Evolutionary conservation across 2,797 vertebrate genomes (phyloP), one percentile per base, ranked within the genome.

Genomic region (Ceryle rudis): DNA sequence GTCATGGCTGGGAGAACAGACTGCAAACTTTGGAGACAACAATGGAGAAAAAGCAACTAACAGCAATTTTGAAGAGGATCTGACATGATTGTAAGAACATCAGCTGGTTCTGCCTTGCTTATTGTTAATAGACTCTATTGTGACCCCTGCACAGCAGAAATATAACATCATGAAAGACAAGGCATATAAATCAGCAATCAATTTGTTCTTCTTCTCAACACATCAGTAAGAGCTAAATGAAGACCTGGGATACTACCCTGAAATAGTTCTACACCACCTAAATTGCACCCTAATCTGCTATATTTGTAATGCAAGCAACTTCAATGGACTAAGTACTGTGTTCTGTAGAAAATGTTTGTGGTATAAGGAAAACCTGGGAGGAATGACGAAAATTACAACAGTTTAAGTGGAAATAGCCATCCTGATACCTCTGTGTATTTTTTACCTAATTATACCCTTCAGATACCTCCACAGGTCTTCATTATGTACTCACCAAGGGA

Each of bases 171-270:
- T 81, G 87, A 78, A 92, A 93, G 72, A 35, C 35, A 55, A 78
- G 41, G 64, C 65, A 80, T 39, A 74, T 64, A 89, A 93, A 97
- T 89, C 83, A 96, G 90, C 86, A 91, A 92, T 83, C 81, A 94
- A 21, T 67, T 62, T 73, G 74, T 89, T 35, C 64, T 73, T 78
- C 49, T 66, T 51, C 66, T 81, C 11, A 5, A 44, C 46, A 88
- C 46, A 69, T 67, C 89, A 90, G 81, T 86, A 75, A 74, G 82
- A 84, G 60, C n/a, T 44, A 54, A 85, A 81, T 35, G 60, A 79
- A 80, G 81, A 79, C 70, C 55, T 79, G 73, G 62, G 60, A 66
- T 81, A 57, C 35, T 83, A 72, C 69, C 81, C 49, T 57, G 71
- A 77, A 52, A 74, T 66, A 58, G 35, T 31, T 64, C 72, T 81